These are phyloP conservation scores for Lasioglossum baleicum DNA, from an alignment of 1,140 invertebrate species.

Conservation along the genomic window DNA sequence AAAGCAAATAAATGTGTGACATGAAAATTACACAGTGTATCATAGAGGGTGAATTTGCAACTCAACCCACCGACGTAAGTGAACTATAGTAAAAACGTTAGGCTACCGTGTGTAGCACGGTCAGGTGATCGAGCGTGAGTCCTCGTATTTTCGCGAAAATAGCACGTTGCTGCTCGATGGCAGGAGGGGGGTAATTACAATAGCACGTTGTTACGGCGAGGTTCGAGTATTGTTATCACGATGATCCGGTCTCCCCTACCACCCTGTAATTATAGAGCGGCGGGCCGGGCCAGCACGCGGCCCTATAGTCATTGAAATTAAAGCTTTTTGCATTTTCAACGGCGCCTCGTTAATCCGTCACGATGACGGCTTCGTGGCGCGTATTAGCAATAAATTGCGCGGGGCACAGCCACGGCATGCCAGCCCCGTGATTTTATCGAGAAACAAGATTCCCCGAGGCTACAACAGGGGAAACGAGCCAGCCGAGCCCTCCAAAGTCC, in stretches of 20 bases:
- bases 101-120: too few relatives aligned
- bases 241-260: slow-evolving; percentile 34
- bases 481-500: background rate
- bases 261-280: slow-evolving; percentile 45
- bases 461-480: too few relatives aligned
- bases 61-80: background rate
- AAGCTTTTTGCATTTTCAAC: slow-evolving; percentile 52
- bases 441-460: slow-evolving; percentile 1
- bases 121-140: background rate
- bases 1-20: too few relatives aligned
- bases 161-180: slow-evolving; percentile 34
- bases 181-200: slow-evolving; percentile 48
- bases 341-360: slow-evolving; percentile 50
- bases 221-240: slow-evolving; percentile 50
- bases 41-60: too few relatives aligned
- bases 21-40: too few relatives aligned
- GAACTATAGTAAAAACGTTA: too few relatives aligned
- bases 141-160: slow-evolving; percentile 42
- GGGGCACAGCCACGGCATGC: background rate
- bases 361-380: slow-evolving; percentile 24
- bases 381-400: slow-evolving; percentile 37
- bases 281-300: background rate
- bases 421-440: slow-evolving; percentile 20
- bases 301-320: slow-evolving; percentile 43
- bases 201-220: slow-evolving; percentile 38